Conservation (phyloP, 2,113 vertebrate genomes). For the Tupaia tana region DNA sequence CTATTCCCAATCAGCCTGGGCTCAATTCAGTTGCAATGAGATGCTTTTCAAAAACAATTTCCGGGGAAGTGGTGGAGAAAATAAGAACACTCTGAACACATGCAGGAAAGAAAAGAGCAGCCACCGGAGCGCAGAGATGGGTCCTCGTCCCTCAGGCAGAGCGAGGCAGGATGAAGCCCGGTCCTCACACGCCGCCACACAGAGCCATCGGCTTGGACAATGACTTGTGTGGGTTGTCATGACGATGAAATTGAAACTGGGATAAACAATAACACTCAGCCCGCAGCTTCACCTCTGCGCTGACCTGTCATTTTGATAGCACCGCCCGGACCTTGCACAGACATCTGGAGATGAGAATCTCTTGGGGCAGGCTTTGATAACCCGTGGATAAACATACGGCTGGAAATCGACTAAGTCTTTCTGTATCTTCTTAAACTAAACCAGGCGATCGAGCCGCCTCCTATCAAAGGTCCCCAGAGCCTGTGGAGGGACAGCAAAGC, state of each 20-base stretch:
- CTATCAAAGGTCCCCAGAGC: background rate
- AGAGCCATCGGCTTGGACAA: background rate
- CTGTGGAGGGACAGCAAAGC: background rate
- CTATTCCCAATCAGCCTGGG: background rate
- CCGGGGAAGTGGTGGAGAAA: conserved; percentile 75
- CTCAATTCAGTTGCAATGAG: conserved; percentile 64
- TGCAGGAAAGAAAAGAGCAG: conserved; percentile 65
- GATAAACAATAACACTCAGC: conserved; percentile 76
- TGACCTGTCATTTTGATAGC: conserved; percentile 55
- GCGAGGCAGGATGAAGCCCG: background rate
- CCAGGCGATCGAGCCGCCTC: background rate
- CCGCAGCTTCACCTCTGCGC: conserved; percentile 56
- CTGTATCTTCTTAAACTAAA: background rate
- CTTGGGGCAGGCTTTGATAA: background rate
- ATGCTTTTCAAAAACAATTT: conserved; percentile 75
- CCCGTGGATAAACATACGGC: background rate
- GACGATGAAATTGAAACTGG: conserved; percentile 75
- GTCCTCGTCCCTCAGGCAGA: background rate
- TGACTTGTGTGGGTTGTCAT: conserved; percentile 74
- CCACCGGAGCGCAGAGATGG: background rate
- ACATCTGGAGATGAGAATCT: conserved; percentile 18
- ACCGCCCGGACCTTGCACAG: background rate
- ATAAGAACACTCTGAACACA: conserved; percentile 54
- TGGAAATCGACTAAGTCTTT: conserved; percentile 24
- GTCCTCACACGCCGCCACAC: background rate